Conservation (phyloP, 2,797 vertebrate species). For the Sparidentex hasta region DNA sequence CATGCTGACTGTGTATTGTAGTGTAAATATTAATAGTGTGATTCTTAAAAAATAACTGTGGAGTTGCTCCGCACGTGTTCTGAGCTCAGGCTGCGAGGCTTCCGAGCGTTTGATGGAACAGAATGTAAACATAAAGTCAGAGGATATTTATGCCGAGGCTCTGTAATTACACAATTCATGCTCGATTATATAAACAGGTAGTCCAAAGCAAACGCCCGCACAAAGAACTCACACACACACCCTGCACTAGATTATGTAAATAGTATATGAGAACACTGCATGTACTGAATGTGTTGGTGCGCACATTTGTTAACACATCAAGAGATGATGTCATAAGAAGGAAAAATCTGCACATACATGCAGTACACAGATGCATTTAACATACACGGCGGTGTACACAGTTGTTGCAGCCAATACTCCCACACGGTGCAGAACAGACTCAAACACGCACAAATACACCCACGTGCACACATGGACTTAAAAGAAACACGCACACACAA, state of each 20-base stretch:
- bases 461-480: constrained; percentile 7
- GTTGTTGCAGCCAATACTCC: constrained; percentile 35
- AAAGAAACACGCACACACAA: constrained; percentile 1
- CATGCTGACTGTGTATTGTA: constrained; percentile 14
- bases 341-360: background rate
- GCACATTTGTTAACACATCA: background rate
- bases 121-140: constrained; percentile 50
- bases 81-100: constrained; percentile 20
- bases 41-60: constrained; percentile 14
- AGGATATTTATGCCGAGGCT: constrained; percentile 36
- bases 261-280: constrained; percentile 9
- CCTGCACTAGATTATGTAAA: constrained; percentile 45
- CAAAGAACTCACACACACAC: constrained; percentile 4
- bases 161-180: constrained; percentile 41
- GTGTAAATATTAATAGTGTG: constrained; percentile 51
- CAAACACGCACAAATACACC: constrained; percentile 29
- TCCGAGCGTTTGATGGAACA: constrained; percentile 28
- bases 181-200: constrained; percentile 54
- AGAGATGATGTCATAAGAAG: constrained; percentile 1
- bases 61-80: constrained; percentile 23
- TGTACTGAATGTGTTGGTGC: background rate
- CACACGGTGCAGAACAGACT: constrained; percentile 19
- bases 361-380: background rate
- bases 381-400: background rate
- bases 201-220: constrained; percentile 10